Conservation (phyloP, 2,113 vertebrate species). For the Mixornis gularis region DNA sequence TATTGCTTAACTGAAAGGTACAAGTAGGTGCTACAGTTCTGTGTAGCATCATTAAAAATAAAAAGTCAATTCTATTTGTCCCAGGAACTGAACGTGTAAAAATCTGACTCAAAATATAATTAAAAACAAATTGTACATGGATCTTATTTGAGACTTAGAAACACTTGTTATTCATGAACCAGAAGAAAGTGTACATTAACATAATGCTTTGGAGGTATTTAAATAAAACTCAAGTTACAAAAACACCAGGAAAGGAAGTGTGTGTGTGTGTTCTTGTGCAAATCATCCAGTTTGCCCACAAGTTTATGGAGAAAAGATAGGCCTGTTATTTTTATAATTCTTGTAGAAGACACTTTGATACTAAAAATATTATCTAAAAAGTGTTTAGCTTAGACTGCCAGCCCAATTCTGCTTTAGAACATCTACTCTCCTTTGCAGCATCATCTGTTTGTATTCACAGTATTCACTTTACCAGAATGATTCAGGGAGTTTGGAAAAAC, state of each 20-base stretch:
- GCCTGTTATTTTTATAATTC: not conserved
- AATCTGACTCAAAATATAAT: not conserved
- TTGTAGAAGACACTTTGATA: not conserved
- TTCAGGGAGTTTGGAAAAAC: not conserved
- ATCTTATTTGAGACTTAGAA: not conserved
- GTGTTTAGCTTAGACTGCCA: not conserved
- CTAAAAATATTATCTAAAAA: not conserved
- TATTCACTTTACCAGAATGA: not conserved
- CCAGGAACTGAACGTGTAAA: not conserved
- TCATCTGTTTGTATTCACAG: not conserved
- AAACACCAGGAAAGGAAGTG: not conserved
- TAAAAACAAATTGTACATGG: not conserved
- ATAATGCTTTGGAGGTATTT: conserved; percentile 51
- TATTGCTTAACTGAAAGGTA: not conserved
- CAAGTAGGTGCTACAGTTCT: not conserved
- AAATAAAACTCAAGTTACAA: conserved; percentile 55
- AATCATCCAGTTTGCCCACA: not conserved
- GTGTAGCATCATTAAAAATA: not conserved
- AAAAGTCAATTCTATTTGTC: not conserved
- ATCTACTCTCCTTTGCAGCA: not conserved
- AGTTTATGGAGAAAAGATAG: not conserved
- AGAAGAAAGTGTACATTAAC: conserved; percentile 38
- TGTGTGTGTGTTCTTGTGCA: not conserved
- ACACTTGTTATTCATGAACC: not conserved
- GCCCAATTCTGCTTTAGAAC: not conserved